Base-by-base conservation (phyloP, 1,140 invertebrate genomes). In the Drosophila prosaltans region DNA sequence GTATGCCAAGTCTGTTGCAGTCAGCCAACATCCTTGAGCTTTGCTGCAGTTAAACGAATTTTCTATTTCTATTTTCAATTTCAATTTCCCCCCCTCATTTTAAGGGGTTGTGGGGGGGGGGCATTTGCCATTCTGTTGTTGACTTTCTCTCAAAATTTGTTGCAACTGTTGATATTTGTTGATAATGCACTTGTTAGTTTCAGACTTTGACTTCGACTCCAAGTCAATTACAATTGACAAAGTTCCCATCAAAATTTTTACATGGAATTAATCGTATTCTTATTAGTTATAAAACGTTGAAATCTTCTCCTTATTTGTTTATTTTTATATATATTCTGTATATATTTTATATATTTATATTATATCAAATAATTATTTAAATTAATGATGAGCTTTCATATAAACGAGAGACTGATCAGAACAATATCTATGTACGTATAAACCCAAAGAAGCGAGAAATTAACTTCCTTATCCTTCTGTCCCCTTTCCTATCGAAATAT, bases 131-230 rank as follows among this genome's bases (percentile, higher is more conserved):
- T 26, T 26, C 24, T 26, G 45, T 51, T 51, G 45, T 51, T 51
- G 45, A 51, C 45, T 51, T 24, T 26, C 45, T 51, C 24, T 24
- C n/a, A 10, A 9, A 51, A 51, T 9, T 51, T 26, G 45, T 26
- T 51, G 45, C 45, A 51, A 51, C 45, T 51, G 21, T 51, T 51
- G 45, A 51, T 51, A 51, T 51, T 36, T 51, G 45, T 51, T 51
- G 45, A 51, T 51, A 51, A 26, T 51, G 45, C 45, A 51, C 45
- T 51, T 26, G 21, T 51, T 51, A 21, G 21, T 10, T 10, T 9
- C 45, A n/a, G 24, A 51, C 6, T 10, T 21, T 24, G 45, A 51
- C 21, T 51, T 9, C 9, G 6, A 26, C 21, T 10, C 26, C 16
- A 21, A 51, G 8, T 51, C 45, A 51, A 51, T 51, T 51, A 51